Conservation (phyloP, 1,140 invertebrate genomes). For the Sesamia nonagrioides region DNA sequence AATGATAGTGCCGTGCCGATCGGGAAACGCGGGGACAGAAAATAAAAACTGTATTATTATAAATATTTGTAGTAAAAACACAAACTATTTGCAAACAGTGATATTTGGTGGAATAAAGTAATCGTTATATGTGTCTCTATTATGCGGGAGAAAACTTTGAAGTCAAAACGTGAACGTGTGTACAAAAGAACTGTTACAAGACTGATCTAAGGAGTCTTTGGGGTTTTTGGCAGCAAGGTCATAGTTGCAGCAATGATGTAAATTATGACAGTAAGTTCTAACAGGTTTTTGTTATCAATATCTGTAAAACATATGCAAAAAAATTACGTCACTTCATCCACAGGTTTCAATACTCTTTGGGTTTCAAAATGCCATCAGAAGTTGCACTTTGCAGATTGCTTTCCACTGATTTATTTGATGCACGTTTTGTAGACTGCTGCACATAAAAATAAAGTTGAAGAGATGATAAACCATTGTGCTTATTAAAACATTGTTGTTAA, state of each 20-base stretch:
- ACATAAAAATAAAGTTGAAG: background rate
- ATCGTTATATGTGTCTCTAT: slow-evolving; percentile 62
- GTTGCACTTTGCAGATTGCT: background rate
- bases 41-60: slow-evolving; percentile 9
- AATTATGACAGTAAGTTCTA: slow-evolving; percentile 74
- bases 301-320: background rate
- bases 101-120: background rate
- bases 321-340: slow-evolving; percentile 44
- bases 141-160: slow-evolving; percentile 41
- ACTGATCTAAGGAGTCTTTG: slow-evolving; percentile 51
- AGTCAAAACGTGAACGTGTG: slow-evolving; percentile 30
- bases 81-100: slow-evolving; percentile 47
- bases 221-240: slow-evolving; percentile 65
- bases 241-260: slow-evolving; percentile 71
- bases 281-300: slow-evolving; percentile 37
- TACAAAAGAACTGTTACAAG: slow-evolving; percentile 33
- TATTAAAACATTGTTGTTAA: background rate
- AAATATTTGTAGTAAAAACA: background rate
- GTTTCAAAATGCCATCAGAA: slow-evolving; percentile 11
- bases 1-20: slow-evolving; percentile 22
- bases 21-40: slow-evolving; percentile 19
- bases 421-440: background rate
- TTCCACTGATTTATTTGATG: background rate
- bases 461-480: background rate
- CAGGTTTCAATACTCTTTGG: too few species aligned